phyloP scores from a whole-genome alignment of 2,113 vertebrate species.

The Calyptomena viridis region DNA sequence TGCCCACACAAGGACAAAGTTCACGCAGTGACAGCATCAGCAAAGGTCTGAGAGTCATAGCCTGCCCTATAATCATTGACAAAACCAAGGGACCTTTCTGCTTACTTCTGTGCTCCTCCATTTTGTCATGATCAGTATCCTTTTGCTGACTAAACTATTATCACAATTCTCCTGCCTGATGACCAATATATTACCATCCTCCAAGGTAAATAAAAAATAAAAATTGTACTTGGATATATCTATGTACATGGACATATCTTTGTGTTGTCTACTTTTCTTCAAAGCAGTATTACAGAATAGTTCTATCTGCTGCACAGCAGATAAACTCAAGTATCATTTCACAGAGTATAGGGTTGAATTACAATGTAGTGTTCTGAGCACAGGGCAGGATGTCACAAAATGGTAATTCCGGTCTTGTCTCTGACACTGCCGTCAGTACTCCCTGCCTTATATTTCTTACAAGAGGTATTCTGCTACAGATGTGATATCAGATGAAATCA shows the following conservation, averaged over 20 bases:
- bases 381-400: not conserved
- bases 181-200: not conserved
- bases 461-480: not conserved
- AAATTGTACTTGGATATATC: not conserved
- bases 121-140: not conserved
- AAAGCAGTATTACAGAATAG: not conserved
- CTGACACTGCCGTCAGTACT: not conserved
- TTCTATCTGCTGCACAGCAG: not conserved
- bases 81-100: not conserved
- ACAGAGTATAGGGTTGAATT: not conserved
- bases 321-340: not conserved
- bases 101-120: not conserved
- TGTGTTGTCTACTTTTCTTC: not conserved
- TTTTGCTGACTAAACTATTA: not conserved
- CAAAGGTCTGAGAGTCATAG: not conserved
- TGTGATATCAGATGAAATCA: not conserved
- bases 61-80: not conserved
- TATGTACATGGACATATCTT: not conserved
- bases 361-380: not conserved
- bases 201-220: not conserved
- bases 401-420: not conserved
- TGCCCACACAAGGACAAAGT: not conserved
- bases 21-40: not conserved
- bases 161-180: fast-evolving
- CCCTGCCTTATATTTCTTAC: not conserved